Evolutionary conservation across 1,140 invertebrate genomes (phyloP).

Genomic region (Neodiprion virginianus): DNA sequence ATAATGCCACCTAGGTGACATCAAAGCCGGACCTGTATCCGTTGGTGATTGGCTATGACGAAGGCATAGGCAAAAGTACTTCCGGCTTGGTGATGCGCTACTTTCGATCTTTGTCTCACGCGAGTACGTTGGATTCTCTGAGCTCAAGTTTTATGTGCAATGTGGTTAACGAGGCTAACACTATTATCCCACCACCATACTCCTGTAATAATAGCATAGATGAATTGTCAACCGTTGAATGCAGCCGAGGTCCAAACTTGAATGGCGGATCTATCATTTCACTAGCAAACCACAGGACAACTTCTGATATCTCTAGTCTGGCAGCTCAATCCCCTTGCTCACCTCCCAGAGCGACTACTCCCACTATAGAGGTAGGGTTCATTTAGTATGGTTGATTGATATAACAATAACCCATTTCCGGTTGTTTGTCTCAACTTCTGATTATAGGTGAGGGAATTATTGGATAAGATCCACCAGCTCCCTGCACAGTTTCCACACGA

Average conservation of each 20-base stretch:
- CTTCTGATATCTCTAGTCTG: constrained; percentile 72
- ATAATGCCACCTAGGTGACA: constrained; percentile 69
- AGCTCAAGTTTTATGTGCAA: constrained; percentile 85
- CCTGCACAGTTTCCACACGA: constrained; percentile 55
- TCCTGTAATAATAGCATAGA: constrained; percentile 78
- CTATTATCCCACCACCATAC: constrained; percentile 80
- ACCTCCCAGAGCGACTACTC: constrained; percentile 78
- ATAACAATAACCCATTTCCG: background rate
- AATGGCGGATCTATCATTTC: constrained; percentile 53
- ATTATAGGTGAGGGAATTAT: constrained; percentile 63
- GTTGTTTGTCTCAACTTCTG: background rate
- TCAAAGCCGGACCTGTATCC: constrained; percentile 86
- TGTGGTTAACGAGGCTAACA: constrained; percentile 80
- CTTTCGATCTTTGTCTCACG: constrained; percentile 79
- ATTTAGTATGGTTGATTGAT: background rate
- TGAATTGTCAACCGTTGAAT: constrained; percentile 61
- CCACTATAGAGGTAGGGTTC: constrained; percentile 69
- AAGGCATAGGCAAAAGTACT: constrained; percentile 71
- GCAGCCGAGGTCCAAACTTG: constrained; percentile 45
- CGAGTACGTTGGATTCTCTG: constrained; percentile 81
- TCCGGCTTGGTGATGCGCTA: constrained; percentile 84
- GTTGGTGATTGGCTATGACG: constrained; percentile 79
- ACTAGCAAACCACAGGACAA: constrained; percentile 65
- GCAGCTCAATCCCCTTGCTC: constrained; percentile 71
- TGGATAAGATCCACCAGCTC: constrained; percentile 74